Conservation (phyloP, 2,797 vertebrate species). For the Pempheris klunzingeri region DNA sequence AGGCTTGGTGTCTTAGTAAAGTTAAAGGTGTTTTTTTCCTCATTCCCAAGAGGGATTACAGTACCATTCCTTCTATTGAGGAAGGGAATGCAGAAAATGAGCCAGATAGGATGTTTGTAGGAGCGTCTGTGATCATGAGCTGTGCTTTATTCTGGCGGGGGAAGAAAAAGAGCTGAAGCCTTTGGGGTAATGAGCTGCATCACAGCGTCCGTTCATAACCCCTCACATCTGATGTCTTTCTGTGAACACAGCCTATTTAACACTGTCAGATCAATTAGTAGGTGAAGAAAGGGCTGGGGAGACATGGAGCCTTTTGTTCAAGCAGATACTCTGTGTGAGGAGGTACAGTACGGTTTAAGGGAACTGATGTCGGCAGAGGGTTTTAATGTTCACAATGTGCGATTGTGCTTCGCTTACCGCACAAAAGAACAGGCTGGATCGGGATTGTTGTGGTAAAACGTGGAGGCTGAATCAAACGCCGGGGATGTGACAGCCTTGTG, state of each 20-base stretch:
- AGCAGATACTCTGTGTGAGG: not conserved
- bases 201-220: conserved; percentile 61
- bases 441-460: conserved; percentile 43
- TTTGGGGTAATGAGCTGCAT: conserved; percentile 74
- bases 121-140: conserved; percentile 70
- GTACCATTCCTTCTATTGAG: conserved; percentile 12
- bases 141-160: conserved; percentile 56
- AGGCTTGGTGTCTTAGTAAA: conserved; percentile 25
- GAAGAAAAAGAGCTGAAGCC: conserved; percentile 31
- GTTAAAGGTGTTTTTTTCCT: conserved; percentile 37
- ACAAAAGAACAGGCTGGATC: conserved; percentile 45
- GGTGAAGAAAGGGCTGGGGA: conserved; percentile 60
- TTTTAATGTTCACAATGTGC: conserved; percentile 37
- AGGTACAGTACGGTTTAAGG: conserved; percentile 38
- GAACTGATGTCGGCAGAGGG: conserved; percentile 43
- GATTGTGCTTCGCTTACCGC: conserved; percentile 39
- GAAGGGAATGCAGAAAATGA: conserved; percentile 50
- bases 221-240: conserved; percentile 65
- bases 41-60: conserved; percentile 40
- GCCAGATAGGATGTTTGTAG: conserved; percentile 67
- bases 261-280: conserved; percentile 74
- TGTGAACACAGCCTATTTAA: conserved; percentile 64
- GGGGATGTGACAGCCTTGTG: conserved; percentile 55
- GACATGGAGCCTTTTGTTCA: conserved; percentile 54
- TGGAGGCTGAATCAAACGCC: conserved; percentile 59